Conservation (phyloP, 1,140 invertebrate genomes). For the Rhopalosiphum padi region DNA sequence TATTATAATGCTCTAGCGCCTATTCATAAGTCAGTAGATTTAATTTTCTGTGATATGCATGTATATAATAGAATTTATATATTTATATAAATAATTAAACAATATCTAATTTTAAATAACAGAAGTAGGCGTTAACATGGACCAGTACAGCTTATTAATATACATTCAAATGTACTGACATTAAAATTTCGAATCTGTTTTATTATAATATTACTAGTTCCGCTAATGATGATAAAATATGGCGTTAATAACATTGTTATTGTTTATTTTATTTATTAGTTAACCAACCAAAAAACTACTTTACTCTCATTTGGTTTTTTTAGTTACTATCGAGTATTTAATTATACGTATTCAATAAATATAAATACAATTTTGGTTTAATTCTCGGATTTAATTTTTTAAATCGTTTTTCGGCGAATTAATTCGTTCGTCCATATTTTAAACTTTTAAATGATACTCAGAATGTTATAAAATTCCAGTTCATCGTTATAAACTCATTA, state of each 20-base stretch:
- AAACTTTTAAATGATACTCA: not conserved
- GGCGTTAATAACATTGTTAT: not conserved
- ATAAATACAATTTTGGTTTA: not conserved
- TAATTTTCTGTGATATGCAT: constrained; percentile 47
- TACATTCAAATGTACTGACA: not conserved
- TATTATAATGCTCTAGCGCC: constrained; percentile 21
- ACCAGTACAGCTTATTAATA: not conserved
- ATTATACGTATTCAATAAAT: not conserved
- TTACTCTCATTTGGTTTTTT: not conserved
- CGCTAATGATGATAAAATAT: not conserved
- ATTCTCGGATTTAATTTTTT: not conserved
- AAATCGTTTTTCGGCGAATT: not conserved
- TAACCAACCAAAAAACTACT: constrained; percentile 5
- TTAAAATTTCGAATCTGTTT: not conserved
- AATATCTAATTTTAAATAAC: constrained; percentile 32
- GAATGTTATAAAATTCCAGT: constrained; percentile 3
- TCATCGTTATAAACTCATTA: not conserved
- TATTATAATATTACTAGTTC: not conserved
- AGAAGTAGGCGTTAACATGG: constrained; percentile 31
- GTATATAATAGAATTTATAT: not conserved
- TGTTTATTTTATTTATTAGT: not conserved
- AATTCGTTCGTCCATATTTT: not conserved
- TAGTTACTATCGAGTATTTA: not conserved
- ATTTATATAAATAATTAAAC: not conserved
- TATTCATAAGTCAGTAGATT: constrained; percentile 44